Evolutionary conservation across 2,113 vertebrate genomes (phyloP).

Genomic region (Bos taurus): ARS-UCD2.0 NC_037344.1:25587001-25587500

Average conservation of each 20-base stretch:
- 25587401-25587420: background rate
- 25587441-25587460: background rate
- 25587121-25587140: background rate
- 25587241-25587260: background rate
- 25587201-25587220: background rate
- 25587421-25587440: background rate
- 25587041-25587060: background rate
- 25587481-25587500: background rate
- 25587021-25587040: background rate
- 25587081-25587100: background rate
- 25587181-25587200: background rate
- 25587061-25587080: background rate
- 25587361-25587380: background rate
- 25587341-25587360: background rate
- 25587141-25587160: background rate
- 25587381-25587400: background rate
- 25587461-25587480: background rate
- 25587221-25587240: background rate
- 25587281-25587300: background rate
- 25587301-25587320: background rate
- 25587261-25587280: background rate
- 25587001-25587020: background rate
- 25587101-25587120: background rate
- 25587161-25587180: background rate
- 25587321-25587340: background rate